Evolutionary conservation across 2,797 vertebrate genomes (phyloP).

Genomic region (Crenuchus spilurus): DNA sequence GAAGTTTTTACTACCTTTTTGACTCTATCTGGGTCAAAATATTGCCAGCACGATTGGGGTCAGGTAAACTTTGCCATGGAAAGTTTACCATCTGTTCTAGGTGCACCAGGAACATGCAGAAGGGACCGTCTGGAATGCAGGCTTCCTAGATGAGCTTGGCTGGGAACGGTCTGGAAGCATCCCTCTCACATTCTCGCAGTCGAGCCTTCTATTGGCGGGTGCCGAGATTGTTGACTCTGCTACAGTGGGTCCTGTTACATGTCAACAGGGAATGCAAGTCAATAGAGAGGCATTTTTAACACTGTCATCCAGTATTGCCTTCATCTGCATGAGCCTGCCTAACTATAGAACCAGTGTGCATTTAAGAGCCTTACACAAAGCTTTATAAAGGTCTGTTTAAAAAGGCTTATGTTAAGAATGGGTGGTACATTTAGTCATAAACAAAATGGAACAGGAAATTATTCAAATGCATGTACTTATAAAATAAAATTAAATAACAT

Average conservation of each 20-base stretch:
- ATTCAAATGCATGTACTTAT: too few species aligned
- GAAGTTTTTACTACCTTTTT: neutral
- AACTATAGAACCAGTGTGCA: conserved; percentile 12
- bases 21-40: conserved; percentile 37
- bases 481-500: too few species aligned
- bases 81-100: conserved; percentile 60
- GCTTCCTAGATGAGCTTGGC: conserved; percentile 40
- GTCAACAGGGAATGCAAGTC: conserved; percentile 45
- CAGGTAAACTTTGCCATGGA: conserved; percentile 24
- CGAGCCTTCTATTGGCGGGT: conserved; percentile 1
- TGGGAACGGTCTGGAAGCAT: conserved; percentile 9
- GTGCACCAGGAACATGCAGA: neutral
- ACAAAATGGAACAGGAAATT: too few species aligned
- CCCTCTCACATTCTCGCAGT: conserved; percentile 22
- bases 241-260: conserved; percentile 47
- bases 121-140: conserved; percentile 32
- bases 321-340: neutral
- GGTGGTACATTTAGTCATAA: too few species aligned
- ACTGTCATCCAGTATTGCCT: neutral
- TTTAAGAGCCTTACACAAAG: too few species aligned
- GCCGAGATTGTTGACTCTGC: conserved; percentile 42
- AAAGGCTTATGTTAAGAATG: neutral
- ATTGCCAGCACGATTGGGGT: conserved; percentile 41
- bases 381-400: too few species aligned
- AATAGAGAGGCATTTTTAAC: conserved; percentile 40